Base-by-base conservation (phyloP, 2,797 vertebrate species). In the Gymnopithys bicolor region DNA sequence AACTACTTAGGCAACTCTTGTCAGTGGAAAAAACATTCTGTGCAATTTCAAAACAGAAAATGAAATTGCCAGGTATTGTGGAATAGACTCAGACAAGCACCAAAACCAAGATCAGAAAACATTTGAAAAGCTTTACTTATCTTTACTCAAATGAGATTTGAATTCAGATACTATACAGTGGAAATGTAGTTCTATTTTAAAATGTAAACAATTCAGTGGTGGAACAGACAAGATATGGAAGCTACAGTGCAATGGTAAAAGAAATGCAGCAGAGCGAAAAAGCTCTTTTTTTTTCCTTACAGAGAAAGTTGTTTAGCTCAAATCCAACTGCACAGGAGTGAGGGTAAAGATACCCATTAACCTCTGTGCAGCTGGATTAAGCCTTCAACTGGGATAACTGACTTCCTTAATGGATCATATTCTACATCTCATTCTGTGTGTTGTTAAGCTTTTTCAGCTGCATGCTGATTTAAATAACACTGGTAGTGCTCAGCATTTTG, bases 341-440 rank as follows among this genome's bases (percentile, higher is more conserved):
- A 88, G 28, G 33, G 28, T 37, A 66, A 85, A 75, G 17, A 71
- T 62, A 22, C 6, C 21, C 37, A 35, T 91, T 83, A 62, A 75
- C 66, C 48, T 88, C 59, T 59, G 48, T 75, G 85, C 52, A 91
- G 41, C 73, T 91, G 91, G 59, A 94, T 88, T 74, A 86, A 93
- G 32, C 23, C 53, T 87, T 75, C 15, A 19, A 2, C 28, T 73
- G 27, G 15, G 48, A 30, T 59, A 48, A 59, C 13, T 48, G 45
- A 39, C 45, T 91, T 85, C 33, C 39, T 62, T 15, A 51, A 13
- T 35, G 58, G 46, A 39, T 45, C 32, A 23, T 37, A 19, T 78
- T 75, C 58, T 45, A 6, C 39, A 30, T 59, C 32, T 89, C 35
- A 25, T 58, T 82, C 45, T 81, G 39, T 81, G 39, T 41, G 35